phyloP scores from a whole-genome alignment of 2,888 invertebrate species.

The Clanis bilineata region DNA sequence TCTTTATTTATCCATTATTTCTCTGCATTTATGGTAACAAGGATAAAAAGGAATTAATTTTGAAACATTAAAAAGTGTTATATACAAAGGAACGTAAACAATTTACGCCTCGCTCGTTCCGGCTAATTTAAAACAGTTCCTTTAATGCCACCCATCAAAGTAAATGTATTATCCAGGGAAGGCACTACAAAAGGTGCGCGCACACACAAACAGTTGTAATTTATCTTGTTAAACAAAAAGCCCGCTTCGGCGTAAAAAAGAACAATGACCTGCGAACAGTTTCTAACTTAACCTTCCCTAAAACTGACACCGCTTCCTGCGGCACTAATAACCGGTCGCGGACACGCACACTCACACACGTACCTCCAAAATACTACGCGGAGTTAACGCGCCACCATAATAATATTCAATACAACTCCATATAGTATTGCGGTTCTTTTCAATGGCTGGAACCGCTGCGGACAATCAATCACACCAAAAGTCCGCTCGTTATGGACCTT shows the following conservation, averaged over 20 bases:
- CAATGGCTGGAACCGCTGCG: conserved; percentile 38
- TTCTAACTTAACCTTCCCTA: conserved; percentile 73
- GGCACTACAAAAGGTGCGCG: conserved; percentile 49
- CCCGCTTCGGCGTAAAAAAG: conserved; percentile 61
- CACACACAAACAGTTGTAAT: conserved; percentile 59
- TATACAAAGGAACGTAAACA: neutral
- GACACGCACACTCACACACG: conserved; percentile 48
- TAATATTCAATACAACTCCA: conserved; percentile 7
- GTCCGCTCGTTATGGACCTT: conserved; percentile 39
- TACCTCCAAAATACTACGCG: conserved; percentile 6
- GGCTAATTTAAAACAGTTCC: conserved; percentile 19
- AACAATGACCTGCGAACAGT: conserved; percentile 77
- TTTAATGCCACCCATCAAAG: conserved; percentile 33
- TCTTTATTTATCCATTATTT: neutral
- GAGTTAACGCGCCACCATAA: conserved; percentile 1
- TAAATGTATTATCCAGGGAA: conserved; percentile 28
- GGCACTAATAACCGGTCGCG: conserved; percentile 56
- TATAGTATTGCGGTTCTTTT: conserved; percentile 32
- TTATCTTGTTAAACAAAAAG: conserved; percentile 66
- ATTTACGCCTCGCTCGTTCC: conserved; percentile 23
- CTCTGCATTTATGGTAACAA: neutral
- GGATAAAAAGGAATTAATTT: neutral
- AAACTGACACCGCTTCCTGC: conserved; percentile 78
- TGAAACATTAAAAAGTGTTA: neutral
- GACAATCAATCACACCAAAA: conserved; percentile 43